Percentiles rank a stretch among this genome's conserved stretches.
Evolutionary conservation across 2,888 invertebrate genomes (phyloP).

Genomic region (Conomelus anceps): DNA sequence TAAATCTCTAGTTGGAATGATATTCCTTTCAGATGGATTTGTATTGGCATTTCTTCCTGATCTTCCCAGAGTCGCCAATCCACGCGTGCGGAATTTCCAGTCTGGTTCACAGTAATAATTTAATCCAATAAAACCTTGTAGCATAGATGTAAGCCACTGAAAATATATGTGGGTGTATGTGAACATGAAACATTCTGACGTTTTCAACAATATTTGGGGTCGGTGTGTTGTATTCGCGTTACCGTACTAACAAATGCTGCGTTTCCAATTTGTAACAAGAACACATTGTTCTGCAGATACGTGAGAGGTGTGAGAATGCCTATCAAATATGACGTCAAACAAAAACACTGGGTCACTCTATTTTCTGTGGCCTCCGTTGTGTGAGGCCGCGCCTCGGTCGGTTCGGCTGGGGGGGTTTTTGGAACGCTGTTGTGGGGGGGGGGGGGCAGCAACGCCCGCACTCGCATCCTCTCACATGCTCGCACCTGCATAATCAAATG

Average conservation of each 20-base stretch:
- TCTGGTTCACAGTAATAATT: neutral
- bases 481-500: neutral
- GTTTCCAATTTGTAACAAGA: neutral
- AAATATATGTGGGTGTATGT: neutral
- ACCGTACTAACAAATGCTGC: neutral
- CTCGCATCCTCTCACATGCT: neutral
- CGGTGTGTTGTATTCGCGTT: neutral
- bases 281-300: neutral
- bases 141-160: neutral
- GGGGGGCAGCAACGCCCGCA: neutral
- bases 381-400: neutral
- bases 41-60: neutral
- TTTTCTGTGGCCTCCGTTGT: neutral
- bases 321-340: neutral
- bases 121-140: neutral
- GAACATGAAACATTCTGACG: neutral
- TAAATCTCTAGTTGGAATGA: too few species aligned
- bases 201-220: neutral
- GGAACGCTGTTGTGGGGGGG: neutral
- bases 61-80: neutral
- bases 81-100: neutral
- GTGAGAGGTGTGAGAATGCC: neutral
- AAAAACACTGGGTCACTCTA: neutral
- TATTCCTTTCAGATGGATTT: neutral
- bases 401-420: neutral